phyloP scores from a whole-genome alignment of 2,797 vertebrate species.

The Lacerta viridis region DNA sequence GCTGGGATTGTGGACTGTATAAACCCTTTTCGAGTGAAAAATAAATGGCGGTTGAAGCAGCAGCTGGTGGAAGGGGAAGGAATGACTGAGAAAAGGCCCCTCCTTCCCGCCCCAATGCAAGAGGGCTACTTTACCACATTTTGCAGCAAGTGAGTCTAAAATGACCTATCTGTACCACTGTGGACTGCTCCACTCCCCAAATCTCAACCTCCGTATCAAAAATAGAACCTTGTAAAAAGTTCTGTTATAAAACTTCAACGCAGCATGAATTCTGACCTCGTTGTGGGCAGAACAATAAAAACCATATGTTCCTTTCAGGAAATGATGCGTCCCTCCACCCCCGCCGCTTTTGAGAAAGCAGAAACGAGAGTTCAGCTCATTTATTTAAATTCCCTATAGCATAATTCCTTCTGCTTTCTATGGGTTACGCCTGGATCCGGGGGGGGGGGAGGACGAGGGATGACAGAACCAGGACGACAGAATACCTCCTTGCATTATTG shows the following conservation, averaged over 20 bases:
- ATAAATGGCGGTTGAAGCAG: too few relatives aligned
- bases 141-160: not conserved
- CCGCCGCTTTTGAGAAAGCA: conserved; percentile 25
- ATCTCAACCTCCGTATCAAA: not conserved
- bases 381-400: conserved; percentile 7
- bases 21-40: too few relatives aligned
- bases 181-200: not conserved
- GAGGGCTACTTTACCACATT: not conserved
- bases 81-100: too few relatives aligned
- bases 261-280: not conserved
- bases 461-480: too few relatives aligned
- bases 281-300: conserved; percentile 12
- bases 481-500: not conserved
- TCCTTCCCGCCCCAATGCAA: too few relatives aligned
- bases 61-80: too few relatives aligned
- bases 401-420: not conserved
- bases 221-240: not conserved
- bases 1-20: too few relatives aligned
- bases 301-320: conserved; percentile 2
- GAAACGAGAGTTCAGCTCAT: not conserved
- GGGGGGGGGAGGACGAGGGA: too few relatives aligned
- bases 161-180: not conserved
- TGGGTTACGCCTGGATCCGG: not conserved
- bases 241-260: not conserved
- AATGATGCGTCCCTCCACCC: not conserved